Conservation (phyloP, 2,113 vertebrate genomes). For the Lepus timidus region DNA sequence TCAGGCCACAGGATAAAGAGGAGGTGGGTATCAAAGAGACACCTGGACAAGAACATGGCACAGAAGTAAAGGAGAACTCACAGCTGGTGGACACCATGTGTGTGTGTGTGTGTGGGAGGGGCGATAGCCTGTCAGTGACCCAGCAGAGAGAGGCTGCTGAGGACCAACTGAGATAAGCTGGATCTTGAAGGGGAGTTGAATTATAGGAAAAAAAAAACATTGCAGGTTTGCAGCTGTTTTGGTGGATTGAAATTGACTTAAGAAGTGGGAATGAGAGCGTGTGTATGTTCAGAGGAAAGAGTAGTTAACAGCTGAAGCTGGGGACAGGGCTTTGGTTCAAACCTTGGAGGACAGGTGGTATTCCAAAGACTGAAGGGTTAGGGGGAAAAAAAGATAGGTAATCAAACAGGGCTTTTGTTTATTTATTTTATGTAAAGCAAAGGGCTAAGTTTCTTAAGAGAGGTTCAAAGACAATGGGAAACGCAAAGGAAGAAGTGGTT, state of each 20-base stretch:
- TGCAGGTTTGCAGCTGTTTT: neutral
- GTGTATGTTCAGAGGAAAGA: neutral
- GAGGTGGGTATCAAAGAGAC: neutral
- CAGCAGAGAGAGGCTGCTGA: neutral
- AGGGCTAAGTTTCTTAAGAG: conserved; percentile 13
- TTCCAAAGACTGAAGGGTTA: neutral
- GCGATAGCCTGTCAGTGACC: neutral
- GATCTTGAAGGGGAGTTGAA: neutral
- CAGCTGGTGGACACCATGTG: fast-evolving
- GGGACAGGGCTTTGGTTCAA: neutral
- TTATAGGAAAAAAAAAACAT: neutral
- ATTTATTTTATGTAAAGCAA: neutral
- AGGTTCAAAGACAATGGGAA: neutral
- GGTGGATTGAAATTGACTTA: neutral
- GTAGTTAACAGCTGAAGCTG: neutral
- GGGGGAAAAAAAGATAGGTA: neutral
- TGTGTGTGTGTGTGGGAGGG: no score
- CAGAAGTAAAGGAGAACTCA: neutral
- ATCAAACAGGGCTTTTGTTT: neutral
- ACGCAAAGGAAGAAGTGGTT: neutral
- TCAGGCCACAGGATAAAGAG: neutral
- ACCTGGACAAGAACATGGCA: neutral
- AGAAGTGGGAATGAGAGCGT: neutral
- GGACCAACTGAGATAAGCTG: neutral
- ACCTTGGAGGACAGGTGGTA: neutral